A percentile compares a stretch with the other conserved stretches of the same genome.
phyloP scores from a whole-genome alignment of 2,888 invertebrate species.

The Meteorus cinctellus region DNA sequence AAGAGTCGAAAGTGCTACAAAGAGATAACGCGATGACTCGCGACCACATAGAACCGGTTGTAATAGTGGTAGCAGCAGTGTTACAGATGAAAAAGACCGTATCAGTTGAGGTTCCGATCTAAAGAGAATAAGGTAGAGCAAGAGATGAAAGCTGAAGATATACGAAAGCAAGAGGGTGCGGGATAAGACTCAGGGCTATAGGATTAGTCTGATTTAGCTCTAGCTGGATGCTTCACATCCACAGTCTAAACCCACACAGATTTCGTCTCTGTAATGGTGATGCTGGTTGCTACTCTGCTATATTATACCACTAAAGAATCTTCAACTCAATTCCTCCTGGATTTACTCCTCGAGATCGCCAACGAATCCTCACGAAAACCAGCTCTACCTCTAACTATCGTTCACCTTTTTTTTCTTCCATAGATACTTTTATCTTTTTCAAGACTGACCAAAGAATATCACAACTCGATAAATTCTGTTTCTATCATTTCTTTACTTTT shows the following conservation, averaged over 20 bases:
- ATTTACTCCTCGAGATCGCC: conserved; percentile 43
- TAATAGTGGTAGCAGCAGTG: neutral
- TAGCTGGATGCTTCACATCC: conserved; percentile 23
- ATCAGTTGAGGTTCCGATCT: neutral
- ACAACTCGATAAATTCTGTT: conserved; percentile 27
- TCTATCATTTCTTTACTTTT: neutral
- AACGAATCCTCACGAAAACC: conserved; percentile 18
- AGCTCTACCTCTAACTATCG: neutral
- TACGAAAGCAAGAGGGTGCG: conserved; percentile 34
- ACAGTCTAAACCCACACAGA: conserved; percentile 17
- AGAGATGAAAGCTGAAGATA: conserved; percentile 44
- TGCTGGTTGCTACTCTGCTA: neutral
- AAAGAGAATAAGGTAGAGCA: neutral
- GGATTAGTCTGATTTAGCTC: conserved; percentile 52
- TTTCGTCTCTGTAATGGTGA: conserved; percentile 26
- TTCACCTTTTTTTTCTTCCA: neutral
- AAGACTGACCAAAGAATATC: neutral
- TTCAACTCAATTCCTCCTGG: conserved; percentile 38
- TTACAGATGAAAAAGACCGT: neutral
- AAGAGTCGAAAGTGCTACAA: conserved; percentile 38
- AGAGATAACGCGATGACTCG: conserved; percentile 22
- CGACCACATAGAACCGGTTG: neutral
- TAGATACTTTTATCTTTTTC: conserved; percentile 6
- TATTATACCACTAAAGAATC: neutral
- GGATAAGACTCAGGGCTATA: conserved; percentile 43